A percentile compares a stretch with the other conserved stretches of the same genome.
These are phyloP conservation scores for Nyctalus aviator DNA, from an alignment of 2,797 vertebrate species.

Conservation along the genomic window DNA sequence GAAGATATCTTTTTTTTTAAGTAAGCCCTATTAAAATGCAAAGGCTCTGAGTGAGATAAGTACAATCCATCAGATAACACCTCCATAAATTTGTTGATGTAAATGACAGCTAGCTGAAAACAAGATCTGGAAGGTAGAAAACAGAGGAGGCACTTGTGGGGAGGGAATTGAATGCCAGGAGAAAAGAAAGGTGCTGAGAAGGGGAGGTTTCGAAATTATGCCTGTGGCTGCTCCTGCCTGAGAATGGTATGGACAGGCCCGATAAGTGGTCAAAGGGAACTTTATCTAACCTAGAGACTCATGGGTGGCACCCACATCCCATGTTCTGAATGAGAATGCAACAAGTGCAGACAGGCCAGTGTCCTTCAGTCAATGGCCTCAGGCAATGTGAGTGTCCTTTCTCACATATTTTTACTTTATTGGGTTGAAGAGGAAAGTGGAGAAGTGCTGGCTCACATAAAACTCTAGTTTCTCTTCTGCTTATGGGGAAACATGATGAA, in stretches of 20 bases:
- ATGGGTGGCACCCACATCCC: neutral
- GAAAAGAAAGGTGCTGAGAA: neutral
- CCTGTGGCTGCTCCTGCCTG: neutral
- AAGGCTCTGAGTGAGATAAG: constrained; percentile 10
- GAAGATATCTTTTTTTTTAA: neutral
- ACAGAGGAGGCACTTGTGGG: neutral
- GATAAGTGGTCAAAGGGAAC: neutral
- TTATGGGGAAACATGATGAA: neutral
- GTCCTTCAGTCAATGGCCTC: neutral
- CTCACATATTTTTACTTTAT: neutral
- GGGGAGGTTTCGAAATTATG: neutral
- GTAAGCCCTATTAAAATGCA: constrained; percentile 47
- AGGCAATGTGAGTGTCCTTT: neutral
- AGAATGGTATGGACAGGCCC: neutral
- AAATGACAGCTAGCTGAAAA: constrained; percentile 57
- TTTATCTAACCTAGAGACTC: neutral
- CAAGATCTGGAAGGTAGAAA: constrained; percentile 33
- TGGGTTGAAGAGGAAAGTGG: neutral
- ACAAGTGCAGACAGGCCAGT: neutral
- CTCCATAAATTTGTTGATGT: constrained; percentile 63
- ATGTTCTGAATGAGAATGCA: neutral
- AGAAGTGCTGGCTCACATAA: neutral
- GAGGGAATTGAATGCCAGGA: neutral
- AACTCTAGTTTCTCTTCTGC: neutral
- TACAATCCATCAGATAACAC: neutral